Base-by-base conservation (phyloP, 2,113 vertebrate species). In the Hippocampus abdominalis region DNA sequence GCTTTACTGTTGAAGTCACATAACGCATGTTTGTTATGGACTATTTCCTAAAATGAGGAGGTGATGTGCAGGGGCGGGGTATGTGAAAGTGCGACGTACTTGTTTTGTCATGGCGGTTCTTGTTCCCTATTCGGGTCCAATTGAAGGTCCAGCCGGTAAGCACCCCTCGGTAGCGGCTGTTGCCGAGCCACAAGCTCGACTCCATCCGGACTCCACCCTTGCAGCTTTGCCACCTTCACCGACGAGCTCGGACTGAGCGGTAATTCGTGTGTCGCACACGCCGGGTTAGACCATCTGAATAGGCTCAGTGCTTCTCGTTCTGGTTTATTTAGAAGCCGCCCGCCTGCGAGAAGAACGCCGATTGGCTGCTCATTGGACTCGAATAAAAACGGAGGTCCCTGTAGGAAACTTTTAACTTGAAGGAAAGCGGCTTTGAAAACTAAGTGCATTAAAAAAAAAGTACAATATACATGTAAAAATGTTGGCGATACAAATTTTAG, bases 51-150 rank as follows among this genome's bases (percentile, higher is more conserved):
- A 63, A 18, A n/a, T 8, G 39, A 63, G 3, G 3, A 5, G 3
- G 16, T 20, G 25, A 13, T 49, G 1, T 42, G 46, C 18, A 5
- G 15, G 15, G 57, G 6, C 20, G 23, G 44, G 61, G 4, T 9
- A 11, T 64, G 4, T 32, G 20, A 32, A 60, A 36, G 11, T 56
- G 62, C 1, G 53, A 70, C 84, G 74, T 79, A 93, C 92, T 73
- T 64, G 89, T 86, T 70, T 84, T 86, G 74, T 89, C 90, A 7
- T 90, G 86, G 0, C 80, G 78, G 29, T 89, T 90, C 77, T 86
- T 90, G 82, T 90, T 90, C 59, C 92, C 91, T 11, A 90, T 66
- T 42, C 90, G 86, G 64, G 89, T 92, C 92, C 92, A 93, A 40
- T 85, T 91, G 77, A 93, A 90, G 27, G 90, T 77, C 90, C 91